These are phyloP conservation scores for Psittacula echo DNA, from an alignment of 2,797 vertebrate genomes.

Conservation along the genomic window DNA sequence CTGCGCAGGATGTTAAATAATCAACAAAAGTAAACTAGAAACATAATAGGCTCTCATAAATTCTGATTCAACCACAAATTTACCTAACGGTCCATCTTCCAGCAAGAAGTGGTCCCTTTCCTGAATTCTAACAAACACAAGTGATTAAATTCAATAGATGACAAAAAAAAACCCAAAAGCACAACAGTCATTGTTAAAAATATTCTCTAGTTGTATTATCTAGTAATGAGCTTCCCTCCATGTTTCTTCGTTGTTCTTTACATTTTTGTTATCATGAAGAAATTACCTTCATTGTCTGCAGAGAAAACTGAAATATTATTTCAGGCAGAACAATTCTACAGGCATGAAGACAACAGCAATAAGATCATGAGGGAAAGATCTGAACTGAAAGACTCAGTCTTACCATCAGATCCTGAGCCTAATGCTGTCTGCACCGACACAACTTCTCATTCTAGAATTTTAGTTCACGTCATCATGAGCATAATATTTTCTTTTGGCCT, in stretches of 20 bases:
- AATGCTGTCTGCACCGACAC: rapidly evolving
- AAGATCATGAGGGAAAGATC: background rate
- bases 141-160: rapidly evolving
- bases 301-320: background rate
- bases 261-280: background rate
- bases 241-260: background rate
- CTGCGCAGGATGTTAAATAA: background rate
- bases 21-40: background rate
- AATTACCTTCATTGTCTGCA: background rate
- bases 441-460: background rate
- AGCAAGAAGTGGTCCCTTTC: background rate
- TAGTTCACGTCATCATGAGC: background rate
- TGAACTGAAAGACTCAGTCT: background rate
- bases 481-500: background rate
- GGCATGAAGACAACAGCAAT: background rate
- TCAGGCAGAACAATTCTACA: background rate
- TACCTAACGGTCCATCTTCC: background rate
- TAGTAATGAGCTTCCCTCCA: background rate
- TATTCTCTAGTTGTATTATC: background rate
- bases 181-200: background rate
- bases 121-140: background rate
- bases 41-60: background rate
- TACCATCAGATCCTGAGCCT: background rate
- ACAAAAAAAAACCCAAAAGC: background rate
- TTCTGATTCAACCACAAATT: background rate